Conservation (phyloP, 1,140 invertebrate genomes). For the Psilanteris sp. region DNA sequence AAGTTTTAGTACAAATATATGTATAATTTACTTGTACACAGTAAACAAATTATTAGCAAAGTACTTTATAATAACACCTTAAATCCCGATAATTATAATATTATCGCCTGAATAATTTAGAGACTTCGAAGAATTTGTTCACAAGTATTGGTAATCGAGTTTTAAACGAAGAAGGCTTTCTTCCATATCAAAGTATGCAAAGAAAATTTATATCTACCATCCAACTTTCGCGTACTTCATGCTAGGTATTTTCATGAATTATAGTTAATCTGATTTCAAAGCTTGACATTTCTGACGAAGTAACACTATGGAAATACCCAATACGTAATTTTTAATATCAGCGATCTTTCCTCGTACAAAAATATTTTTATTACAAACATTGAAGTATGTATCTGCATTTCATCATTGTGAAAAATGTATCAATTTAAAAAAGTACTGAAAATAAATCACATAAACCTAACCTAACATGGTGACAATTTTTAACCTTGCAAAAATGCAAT, state of each 20-base stretch:
- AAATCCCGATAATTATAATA: conserved; percentile 14
- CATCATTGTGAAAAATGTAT: too few relatives aligned
- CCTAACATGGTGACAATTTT: too few relatives aligned
- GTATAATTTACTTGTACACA: too few relatives aligned
- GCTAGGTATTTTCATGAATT: conserved; percentile 2
- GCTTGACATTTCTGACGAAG: not conserved
- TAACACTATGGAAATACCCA: too few relatives aligned
- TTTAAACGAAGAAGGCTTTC: conserved; percentile 12
- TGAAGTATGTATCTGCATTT: too few relatives aligned
- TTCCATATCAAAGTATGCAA: conserved; percentile 22
- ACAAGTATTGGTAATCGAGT: conserved; percentile 18
- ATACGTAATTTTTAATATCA: too few relatives aligned
- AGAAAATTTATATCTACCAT: conserved; percentile 13
- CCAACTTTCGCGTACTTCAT: conserved; percentile 10
- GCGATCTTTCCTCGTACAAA: too few relatives aligned
- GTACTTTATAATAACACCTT: conserved; percentile 14
- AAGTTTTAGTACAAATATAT: too few relatives aligned
- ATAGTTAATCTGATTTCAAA: not conserved
- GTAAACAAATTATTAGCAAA: conserved; percentile 18
- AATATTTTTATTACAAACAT: too few relatives aligned
- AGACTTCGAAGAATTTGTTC: conserved; percentile 17
- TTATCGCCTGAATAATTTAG: conserved; percentile 16
- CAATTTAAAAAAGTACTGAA: too few relatives aligned
- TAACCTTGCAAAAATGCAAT: too few relatives aligned
- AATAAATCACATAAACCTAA: too few relatives aligned